Percentiles rank a stretch among this genome's conserved stretches.
Evolutionary conservation across 2,888 invertebrate genomes (phyloP).

Genomic region (Calameuta filiformis): DNA sequence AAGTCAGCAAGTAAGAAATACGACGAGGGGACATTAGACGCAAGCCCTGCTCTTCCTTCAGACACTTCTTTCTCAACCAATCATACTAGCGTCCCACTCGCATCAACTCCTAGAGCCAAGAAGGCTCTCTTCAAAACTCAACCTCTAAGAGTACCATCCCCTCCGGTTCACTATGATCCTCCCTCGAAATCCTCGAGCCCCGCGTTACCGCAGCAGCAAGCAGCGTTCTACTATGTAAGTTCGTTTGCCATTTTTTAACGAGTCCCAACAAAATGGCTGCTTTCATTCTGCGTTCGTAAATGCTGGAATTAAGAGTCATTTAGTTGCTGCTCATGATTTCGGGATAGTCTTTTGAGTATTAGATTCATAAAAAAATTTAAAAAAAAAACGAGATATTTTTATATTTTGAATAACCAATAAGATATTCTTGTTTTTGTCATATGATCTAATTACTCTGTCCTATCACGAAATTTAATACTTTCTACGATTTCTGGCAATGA

Average conservation of each 20-base stretch:
- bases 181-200: slow-evolving; percentile 41
- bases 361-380: neutral
- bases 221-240: slow-evolving; percentile 59
- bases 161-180: slow-evolving; percentile 38
- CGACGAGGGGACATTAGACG: slow-evolving; percentile 56
- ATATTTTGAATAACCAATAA: neutral
- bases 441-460: neutral
- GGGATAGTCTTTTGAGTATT: neutral
- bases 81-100: slow-evolving; percentile 48
- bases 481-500: neutral
- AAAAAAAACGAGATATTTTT: neutral
- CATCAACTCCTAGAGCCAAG: slow-evolving; percentile 52
- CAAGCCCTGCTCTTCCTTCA: slow-evolving; percentile 54
- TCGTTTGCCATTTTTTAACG: slow-evolving; percentile 29
- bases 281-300: neutral
- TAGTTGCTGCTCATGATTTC: neutral
- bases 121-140: slow-evolving; percentile 54
- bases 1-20: slow-evolving; percentile 69
- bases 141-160: slow-evolving; percentile 46
- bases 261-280: neutral
- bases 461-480: neutral
- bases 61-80: slow-evolving; percentile 55
- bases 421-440: neutral
- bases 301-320: neutral
- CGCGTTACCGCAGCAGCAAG: slow-evolving; percentile 42